Percentiles rank a stretch among this genome's conserved stretches.
phyloP scores from a whole-genome alignment of 2,113 vertebrate species.

The Pedetes capensis region DNA sequence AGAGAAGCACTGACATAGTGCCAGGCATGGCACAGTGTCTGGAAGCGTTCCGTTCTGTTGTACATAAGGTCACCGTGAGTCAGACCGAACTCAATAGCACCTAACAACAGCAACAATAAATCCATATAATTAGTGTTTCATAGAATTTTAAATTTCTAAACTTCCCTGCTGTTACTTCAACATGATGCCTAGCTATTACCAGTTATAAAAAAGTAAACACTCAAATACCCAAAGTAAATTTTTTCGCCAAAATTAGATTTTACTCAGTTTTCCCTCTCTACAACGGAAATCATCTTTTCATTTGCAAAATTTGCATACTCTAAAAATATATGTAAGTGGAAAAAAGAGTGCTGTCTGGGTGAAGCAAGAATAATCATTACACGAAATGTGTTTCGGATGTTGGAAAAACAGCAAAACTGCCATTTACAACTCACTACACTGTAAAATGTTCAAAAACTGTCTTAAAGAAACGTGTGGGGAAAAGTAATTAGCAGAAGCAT shows the following conservation, averaged over 20 bases:
- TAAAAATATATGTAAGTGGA: constrained; percentile 58
- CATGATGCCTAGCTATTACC: neutral
- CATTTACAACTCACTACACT: constrained; percentile 35
- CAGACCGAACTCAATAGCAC: no score
- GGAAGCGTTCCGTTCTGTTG: no score
- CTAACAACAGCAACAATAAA: no score
- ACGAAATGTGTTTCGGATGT: constrained; percentile 43
- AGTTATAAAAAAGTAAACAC: constrained; percentile 51
- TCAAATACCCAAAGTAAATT: constrained; percentile 42
- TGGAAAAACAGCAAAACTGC: constrained; percentile 38
- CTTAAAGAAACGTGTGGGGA: neutral
- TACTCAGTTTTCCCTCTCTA: constrained; percentile 49
- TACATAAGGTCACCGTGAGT: no score
- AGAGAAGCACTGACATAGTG: no score
- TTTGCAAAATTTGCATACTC: constrained; percentile 54
- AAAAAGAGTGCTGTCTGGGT: constrained; percentile 36
- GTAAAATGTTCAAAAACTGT: neutral
- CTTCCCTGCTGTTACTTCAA: constrained; percentile 14
- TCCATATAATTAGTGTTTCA: neutral
- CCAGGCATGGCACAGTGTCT: no score
- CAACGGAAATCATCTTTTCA: constrained; percentile 45
- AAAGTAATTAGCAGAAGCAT: neutral
- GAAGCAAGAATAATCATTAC: constrained; percentile 49
- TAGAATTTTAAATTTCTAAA: constrained; percentile 3
- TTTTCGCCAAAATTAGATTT: constrained; percentile 58